Evolutionary conservation across 1,140 invertebrate genomes (phyloP).

Genomic region (Protaetia brevitarsis): DNA sequence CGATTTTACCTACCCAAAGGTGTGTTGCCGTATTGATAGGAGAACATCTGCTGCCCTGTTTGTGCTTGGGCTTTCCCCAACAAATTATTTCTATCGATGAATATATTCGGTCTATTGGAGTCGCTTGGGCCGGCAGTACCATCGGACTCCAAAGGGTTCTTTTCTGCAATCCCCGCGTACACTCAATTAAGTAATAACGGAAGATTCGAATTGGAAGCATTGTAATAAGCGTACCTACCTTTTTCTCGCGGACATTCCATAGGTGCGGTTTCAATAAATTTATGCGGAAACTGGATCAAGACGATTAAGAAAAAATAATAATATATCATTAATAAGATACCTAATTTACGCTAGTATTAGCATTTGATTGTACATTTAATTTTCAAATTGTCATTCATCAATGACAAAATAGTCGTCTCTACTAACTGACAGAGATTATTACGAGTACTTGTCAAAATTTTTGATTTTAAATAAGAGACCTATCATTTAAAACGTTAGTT

Average conservation of each 20-base stretch:
- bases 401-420: neutral
- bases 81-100: constrained; percentile 21
- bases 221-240: neutral
- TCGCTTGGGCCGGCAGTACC: too few species aligned
- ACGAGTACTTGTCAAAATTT: neutral
- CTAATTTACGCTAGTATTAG: neutral
- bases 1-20: neutral
- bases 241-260: neutral
- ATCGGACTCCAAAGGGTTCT: neutral
- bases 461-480: too few species aligned
- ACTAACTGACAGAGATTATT: neutral
- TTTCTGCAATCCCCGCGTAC: neutral
- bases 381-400: constrained; percentile 4
- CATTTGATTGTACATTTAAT: neutral
- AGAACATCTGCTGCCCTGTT: neutral
- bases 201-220: neutral
- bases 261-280: neutral
- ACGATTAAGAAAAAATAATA: neutral
- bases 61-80: neutral
- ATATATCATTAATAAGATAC: constrained; percentile 3
- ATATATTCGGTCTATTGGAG: constrained; percentile 20
- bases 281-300: neutral
- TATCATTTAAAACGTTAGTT: too few species aligned
- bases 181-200: neutral
- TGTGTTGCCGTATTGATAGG: neutral